Conservation (phyloP, 1,140 invertebrate genomes). For the Drosophila saltans region DNA sequence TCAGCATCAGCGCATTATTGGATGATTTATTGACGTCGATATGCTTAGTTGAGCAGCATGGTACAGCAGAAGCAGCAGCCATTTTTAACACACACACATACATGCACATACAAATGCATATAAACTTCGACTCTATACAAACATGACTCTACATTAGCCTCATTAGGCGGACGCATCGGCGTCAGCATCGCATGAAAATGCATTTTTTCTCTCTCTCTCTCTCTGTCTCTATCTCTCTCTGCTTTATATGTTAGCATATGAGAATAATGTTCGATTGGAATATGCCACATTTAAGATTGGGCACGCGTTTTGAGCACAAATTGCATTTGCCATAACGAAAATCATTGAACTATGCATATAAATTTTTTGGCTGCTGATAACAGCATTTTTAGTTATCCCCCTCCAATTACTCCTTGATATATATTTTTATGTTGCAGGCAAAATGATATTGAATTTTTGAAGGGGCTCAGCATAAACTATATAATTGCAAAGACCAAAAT, state of each 20-base stretch:
- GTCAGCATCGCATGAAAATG: constrained; percentile 39
- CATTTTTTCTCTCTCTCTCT: constrained; percentile 13
- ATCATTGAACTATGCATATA: constrained; percentile 37
- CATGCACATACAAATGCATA: neutral
- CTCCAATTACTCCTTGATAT: no score
- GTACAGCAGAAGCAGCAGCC: constrained; percentile 37
- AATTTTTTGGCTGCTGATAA: constrained; percentile 35
- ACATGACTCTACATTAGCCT: constrained; percentile 59
- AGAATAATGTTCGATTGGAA: constrained; percentile 58
- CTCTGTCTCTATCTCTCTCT: neutral
- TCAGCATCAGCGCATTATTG: constrained; percentile 74
- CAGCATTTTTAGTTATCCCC: constrained; percentile 4
- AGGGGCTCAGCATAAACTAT: constrained; percentile 33
- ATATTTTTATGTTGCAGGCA: no score
- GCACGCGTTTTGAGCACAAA: constrained; percentile 56
- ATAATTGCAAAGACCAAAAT: constrained; percentile 39
- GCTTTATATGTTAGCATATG: constrained; percentile 32
- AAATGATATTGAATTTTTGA: no score
- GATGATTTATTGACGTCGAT: constrained; percentile 82
- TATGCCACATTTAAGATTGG: constrained; percentile 67
- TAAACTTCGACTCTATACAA: constrained; percentile 20
- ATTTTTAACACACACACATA: constrained; percentile 53
- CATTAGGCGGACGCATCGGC: constrained; percentile 52
- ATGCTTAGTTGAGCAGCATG: constrained; percentile 77
- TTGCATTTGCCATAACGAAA: constrained; percentile 51